phyloP scores from a whole-genome alignment of 2,888 invertebrate genomes.

The Melikaiella ostensackeni region DNA sequence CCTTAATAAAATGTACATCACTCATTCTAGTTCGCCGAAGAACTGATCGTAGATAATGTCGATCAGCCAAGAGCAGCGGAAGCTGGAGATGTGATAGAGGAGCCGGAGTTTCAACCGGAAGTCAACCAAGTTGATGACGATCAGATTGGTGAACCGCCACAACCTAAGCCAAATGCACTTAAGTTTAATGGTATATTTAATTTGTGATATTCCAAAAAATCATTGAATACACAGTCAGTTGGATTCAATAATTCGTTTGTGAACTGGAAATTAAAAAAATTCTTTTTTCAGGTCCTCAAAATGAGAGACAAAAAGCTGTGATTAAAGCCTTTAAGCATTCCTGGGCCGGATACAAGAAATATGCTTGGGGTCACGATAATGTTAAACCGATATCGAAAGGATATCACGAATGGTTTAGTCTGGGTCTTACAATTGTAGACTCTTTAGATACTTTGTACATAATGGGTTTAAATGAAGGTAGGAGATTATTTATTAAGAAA shows the following conservation, averaged over 20 bases:
- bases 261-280: background rate
- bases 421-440: slow-evolving; percentile 98
- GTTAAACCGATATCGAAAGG: slow-evolving; percentile 92
- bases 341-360: slow-evolving; percentile 95
- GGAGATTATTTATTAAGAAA: slow-evolving; percentile 40
- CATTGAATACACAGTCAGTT: background rate
- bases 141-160: slow-evolving; percentile 73
- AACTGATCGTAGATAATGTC: slow-evolving; percentile 70
- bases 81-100: slow-evolving; percentile 77
- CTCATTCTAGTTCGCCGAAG: slow-evolving; percentile 64
- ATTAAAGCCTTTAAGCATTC: slow-evolving; percentile 94
- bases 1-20: slow-evolving; percentile 8
- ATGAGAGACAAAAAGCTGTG: slow-evolving; percentile 89
- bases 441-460: slow-evolving; percentile 96
- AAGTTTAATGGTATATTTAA: slow-evolving; percentile 68
- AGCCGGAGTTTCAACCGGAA: slow-evolving; percentile 76
- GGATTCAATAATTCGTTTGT: background rate
- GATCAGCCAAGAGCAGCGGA: slow-evolving; percentile 67
- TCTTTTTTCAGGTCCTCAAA: slow-evolving; percentile 84
- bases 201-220: background rate
- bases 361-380: slow-evolving; percentile 99
- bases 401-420: slow-evolving; percentile 95
- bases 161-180: slow-evolving; percentile 67
- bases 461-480: slow-evolving; percentile 95
- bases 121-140: slow-evolving; percentile 72